Conservation (phyloP, 2,888 invertebrate genomes). For the Epirrhoe alternata region DNA sequence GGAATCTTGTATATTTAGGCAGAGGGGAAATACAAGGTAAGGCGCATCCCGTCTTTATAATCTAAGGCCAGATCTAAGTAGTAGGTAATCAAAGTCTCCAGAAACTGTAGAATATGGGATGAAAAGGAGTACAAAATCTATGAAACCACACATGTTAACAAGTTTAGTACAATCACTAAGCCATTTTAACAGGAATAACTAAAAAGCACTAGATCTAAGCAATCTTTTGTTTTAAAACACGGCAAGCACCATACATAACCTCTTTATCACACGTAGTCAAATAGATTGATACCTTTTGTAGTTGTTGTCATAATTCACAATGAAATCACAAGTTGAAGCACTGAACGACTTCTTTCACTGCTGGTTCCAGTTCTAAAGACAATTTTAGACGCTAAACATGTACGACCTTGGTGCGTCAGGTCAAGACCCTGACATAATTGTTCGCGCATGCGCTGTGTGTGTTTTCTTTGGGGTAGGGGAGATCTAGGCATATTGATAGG, state of each 20-base stretch:
- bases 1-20: too few species aligned
- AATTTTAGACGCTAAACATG: constrained; percentile 67
- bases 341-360: constrained; percentile 35
- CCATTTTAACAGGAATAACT: not conserved
- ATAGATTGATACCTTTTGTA: constrained; percentile 58
- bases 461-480: constrained; percentile 27
- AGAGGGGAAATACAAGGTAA: too few species aligned
- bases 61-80: too few species aligned
- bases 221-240: constrained; percentile 9
- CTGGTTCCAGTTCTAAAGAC: constrained; percentile 51
- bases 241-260: constrained; percentile 23
- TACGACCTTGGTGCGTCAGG: constrained; percentile 73
- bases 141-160: not conserved
- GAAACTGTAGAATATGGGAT: not conserved
- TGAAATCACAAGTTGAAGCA: constrained; percentile 41
- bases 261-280: constrained; percentile 7
- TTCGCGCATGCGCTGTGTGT: constrained; percentile 67
- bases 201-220: not conserved
- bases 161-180: not conserved
- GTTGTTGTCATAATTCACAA: constrained; percentile 65
- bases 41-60: too few species aligned
- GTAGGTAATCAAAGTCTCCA: not conserved
- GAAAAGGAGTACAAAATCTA: not conserved
- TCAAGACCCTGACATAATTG: constrained; percentile 77
- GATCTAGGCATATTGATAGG: constrained; percentile 7